A percentile compares a stretch with the other conserved stretches of the same genome.
Conservation (phyloP, 37 sponge, comb jelly and placozoan species). For the Cliona cf. orientalis region DNA sequence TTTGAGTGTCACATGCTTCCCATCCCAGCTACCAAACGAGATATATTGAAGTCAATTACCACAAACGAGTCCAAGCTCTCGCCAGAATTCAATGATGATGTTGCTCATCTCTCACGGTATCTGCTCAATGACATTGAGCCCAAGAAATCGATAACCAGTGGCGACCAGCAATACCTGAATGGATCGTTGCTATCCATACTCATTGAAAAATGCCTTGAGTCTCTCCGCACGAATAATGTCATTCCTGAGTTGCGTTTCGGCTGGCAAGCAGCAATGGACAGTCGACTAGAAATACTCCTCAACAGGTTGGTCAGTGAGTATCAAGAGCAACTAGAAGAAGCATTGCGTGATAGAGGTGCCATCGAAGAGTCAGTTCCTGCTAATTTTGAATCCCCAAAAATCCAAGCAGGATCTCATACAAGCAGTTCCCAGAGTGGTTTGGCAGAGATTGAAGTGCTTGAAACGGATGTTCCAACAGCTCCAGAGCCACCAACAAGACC, state of each 20-base stretch:
- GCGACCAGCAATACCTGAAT: not conserved
- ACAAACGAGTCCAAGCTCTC: not conserved
- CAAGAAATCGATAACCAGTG: not conserved
- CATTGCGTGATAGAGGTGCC: not conserved
- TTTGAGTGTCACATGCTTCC: constrained; percentile 8
- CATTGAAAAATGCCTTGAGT: not conserved
- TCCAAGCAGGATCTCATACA: too few relatives aligned
- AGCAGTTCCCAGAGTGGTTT: too few relatives aligned
- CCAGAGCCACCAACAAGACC: too few relatives aligned
- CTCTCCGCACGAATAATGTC: not conserved
- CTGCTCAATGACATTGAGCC: not conserved
- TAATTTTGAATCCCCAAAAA: too few relatives aligned
- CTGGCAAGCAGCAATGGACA: constrained; percentile 11
- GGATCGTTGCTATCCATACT: constrained; percentile 7
- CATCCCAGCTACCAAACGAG: not conserved
- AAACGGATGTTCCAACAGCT: too few relatives aligned
- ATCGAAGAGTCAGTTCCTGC: too few relatives aligned
- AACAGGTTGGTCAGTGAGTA: constrained; percentile 10
- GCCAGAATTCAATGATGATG: not conserved
- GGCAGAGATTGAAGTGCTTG: too few relatives aligned
- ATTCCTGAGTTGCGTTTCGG: not conserved
- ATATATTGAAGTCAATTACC: not conserved
- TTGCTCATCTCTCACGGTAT: not conserved
- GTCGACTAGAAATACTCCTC: not conserved
- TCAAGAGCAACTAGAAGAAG: constrained; percentile 1